Evolutionary conservation across 2,888 invertebrate species (phyloP).

Genomic region (Myopa tessellatipennis): DNA sequence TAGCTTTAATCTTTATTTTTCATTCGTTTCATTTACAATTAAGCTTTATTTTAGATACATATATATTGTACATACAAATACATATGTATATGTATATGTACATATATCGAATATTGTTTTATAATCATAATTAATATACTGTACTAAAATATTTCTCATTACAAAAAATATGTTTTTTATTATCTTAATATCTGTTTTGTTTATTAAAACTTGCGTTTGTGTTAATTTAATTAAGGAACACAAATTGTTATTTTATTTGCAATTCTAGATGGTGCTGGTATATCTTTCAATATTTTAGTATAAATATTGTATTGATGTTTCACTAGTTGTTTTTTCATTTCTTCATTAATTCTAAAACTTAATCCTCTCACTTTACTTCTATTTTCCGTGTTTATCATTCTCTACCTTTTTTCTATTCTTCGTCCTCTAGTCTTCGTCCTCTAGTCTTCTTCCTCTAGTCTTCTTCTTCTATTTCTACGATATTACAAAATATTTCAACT

Average conservation of each 20-base stretch:
- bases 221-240: slow-evolving; percentile 11
- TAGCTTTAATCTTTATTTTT: slow-evolving; percentile 15
- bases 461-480: no score
- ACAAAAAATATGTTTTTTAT: slow-evolving; percentile 33
- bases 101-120: background rate
- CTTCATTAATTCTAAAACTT: no score
- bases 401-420: background rate
- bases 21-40: slow-evolving; percentile 29
- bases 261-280: background rate
- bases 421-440: background rate
- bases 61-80: background rate
- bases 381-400: no score
- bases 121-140: slow-evolving; percentile 15
- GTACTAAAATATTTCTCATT: slow-evolving; percentile 28
- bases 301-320: background rate
- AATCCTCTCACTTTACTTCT: no score
- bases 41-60: slow-evolving; percentile 2
- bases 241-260: background rate
- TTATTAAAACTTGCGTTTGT: background rate
- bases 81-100: slow-evolving; percentile 5
- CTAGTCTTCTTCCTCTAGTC: no score
- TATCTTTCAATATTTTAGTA: background rate
- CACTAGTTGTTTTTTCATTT: no score
- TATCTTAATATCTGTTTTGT: background rate
- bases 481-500: no score